Conservation (phyloP, 2,113 vertebrate genomes). For the Nerophis lumbriciformis region DNA sequence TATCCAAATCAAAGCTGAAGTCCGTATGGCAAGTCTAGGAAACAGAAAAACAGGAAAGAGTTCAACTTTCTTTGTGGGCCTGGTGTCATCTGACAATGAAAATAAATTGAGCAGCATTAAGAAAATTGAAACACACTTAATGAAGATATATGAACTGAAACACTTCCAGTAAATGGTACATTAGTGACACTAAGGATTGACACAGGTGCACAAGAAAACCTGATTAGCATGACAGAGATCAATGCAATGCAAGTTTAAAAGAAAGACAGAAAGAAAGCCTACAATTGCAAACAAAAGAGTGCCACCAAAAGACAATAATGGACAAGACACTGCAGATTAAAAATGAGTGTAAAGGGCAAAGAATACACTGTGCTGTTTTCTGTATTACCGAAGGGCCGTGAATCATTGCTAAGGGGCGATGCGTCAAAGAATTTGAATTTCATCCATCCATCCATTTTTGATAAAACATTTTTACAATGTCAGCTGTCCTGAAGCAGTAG, state of each 20-base stretch:
- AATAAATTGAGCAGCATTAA: neutral
- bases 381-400: constrained; percentile 4
- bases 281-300: neutral
- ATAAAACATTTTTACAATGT: neutral
- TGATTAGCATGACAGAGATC: neutral
- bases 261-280: neutral
- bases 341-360: neutral
- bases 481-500: too few relatives aligned
- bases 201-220: constrained; percentile 12
- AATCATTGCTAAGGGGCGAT: constrained; percentile 14
- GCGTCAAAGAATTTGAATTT: neutral
- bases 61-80: neutral
- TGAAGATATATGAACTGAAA: neutral
- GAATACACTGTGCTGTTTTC: neutral
- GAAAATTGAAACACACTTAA: neutral
- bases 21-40: neutral
- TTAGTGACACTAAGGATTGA: neutral
- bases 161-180: neutral
- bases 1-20: neutral
- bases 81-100: neutral
- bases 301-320: neutral
- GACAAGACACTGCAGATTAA: neutral
- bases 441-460: too few relatives aligned
- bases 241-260: too few relatives aligned
- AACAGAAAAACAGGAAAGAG: neutral